Evolutionary conservation across 2,113 vertebrate species (phyloP), one percentile per base, ranked within the genome.

Genomic region (Anarhynchus alexandrinus): DNA sequence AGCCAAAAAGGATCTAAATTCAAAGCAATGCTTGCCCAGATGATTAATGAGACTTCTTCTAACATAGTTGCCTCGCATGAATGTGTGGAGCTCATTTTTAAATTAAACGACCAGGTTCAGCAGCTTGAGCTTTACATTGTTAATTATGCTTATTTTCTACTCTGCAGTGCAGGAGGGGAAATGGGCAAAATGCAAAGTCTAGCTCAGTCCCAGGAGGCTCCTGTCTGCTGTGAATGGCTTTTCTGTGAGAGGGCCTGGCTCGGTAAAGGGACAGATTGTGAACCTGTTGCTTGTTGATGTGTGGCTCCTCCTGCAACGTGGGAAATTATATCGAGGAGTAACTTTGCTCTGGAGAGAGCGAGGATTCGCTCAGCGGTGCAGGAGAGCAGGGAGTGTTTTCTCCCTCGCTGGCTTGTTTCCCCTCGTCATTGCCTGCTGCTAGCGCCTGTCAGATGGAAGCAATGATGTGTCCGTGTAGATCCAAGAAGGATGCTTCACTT

Each of bases 271-370:
- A 12, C 70, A 43, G 45, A 30, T 62, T 95, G 66, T 10, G 73
- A 73, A 88, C 73, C 84, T 95, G 94, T 96, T 94, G 94, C 88
- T 74, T 71, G 26, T 84, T 36, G 34, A 30, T 66, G 58, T 69
- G 69, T 40, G 52, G 22, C 58, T 87, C 36, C 40, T 94, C 52
- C 66, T 52, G 66, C 58, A 40, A 2, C 0, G 23, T 59, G 70
- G 71, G 55, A 87, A 84, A 80, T 58, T 5, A 0, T 6, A 18
- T 30, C 0, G 0, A 85, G 74, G 95, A 82, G 49, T n/a, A 91
- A 61, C 84, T 94, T 86, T 73, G 78, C 34, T 87, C 25, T 49
- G 52, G 36, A 42, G 82, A 42, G 57, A 88, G 74, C 15, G 3
- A 76, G 42, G 74, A 27, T 85, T 67, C 0, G 0, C 43, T 47